These are phyloP conservation scores for Xiphorhynchus elegans DNA, from an alignment of 2,113 vertebrate genomes.

Conservation along the genomic window DNA sequence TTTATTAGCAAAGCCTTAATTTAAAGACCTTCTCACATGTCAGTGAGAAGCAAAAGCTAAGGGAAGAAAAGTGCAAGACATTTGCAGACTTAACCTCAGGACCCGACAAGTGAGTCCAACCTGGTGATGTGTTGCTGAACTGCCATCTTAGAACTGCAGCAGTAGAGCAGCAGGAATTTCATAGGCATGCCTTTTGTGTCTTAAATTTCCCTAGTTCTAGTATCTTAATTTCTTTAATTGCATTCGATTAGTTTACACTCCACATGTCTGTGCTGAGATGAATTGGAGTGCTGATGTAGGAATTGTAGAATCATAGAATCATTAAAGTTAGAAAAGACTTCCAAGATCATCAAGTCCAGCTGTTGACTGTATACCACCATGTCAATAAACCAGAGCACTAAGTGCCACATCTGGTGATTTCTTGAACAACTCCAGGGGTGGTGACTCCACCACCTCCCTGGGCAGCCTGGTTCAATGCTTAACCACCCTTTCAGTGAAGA, in stretches of 20 bases:
- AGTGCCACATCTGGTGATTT: neutral
- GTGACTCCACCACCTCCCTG: neutral
- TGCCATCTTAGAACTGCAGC: neutral
- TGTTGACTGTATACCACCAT: neutral
- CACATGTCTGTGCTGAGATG: neutral
- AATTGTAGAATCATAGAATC: neutral
- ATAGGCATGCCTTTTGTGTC: fast-evolving
- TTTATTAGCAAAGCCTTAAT: neutral
- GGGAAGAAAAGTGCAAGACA: neutral
- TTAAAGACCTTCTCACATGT: neutral
- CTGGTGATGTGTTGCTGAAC: neutral
- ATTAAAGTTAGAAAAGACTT: neutral
- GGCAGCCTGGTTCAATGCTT: neutral
- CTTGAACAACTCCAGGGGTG: neutral
- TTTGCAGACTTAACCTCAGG: neutral
- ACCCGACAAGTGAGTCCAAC: neutral
- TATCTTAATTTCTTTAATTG: neutral
- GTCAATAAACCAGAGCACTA: neutral
- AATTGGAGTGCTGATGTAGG: neutral
- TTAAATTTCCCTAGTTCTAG: neutral
- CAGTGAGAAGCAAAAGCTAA: neutral
- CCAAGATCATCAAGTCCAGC: neutral
- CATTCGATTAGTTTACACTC: neutral
- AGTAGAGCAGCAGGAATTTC: neutral
- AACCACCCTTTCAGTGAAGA: neutral